Evolutionary conservation across 2,888 invertebrate species (phyloP).

Genomic region (Platynereis dumerilii): DNA sequence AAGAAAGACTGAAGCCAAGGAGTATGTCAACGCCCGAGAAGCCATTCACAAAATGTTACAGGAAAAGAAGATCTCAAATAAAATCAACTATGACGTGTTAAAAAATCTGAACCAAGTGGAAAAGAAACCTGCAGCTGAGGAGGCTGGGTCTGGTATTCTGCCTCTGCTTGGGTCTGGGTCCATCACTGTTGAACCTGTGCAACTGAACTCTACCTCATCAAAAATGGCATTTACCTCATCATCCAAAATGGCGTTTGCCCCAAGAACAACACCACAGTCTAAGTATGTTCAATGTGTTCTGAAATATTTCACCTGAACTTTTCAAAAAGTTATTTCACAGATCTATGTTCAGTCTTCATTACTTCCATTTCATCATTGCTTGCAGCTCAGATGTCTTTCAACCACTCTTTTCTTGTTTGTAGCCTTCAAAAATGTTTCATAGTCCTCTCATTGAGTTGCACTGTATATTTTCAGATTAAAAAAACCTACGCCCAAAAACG

Average conservation of each 20-base stretch:
- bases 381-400: no score
- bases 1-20: slow-evolving; percentile 43
- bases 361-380: no score
- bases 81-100: slow-evolving; percentile 97
- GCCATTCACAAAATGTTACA: slow-evolving; percentile 96
- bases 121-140: slow-evolving; percentile 6
- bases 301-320: no score
- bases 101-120: slow-evolving; percentile 71
- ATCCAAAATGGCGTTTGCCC: no score
- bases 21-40: slow-evolving; percentile 72
- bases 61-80: slow-evolving; percentile 93
- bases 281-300: no score
- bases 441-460: no score
- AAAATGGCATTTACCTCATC: no score
- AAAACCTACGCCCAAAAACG: neutral
- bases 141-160: neutral
- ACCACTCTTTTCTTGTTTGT: no score
- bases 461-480: neutral
- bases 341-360: no score
- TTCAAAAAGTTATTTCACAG: no score
- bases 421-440: no score
- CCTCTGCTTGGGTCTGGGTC: neutral
- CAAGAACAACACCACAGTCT: no score
- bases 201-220: neutral
- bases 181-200: slow-evolving; percentile 10